A percentile compares a stretch with the other conserved stretches of the same genome.
These are phyloP conservation scores for Bugula neritina DNA, from an alignment of 2,888 invertebrate species.

Conservation along the genomic window DNA sequence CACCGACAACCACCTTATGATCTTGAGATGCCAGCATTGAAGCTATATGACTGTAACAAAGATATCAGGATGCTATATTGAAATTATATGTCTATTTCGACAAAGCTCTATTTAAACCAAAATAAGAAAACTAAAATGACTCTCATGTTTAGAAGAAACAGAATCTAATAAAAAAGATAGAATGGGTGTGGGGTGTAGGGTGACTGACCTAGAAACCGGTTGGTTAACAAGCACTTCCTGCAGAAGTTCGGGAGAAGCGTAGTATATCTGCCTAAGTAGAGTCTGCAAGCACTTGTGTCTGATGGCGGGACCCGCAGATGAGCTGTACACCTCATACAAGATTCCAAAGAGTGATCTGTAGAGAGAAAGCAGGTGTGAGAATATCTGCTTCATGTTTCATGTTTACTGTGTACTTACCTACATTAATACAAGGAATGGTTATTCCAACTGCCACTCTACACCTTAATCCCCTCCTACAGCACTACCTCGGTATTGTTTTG, in stretches of 20 bases:
- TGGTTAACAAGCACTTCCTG: conserved; percentile 59
- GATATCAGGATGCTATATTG: too few relatives aligned
- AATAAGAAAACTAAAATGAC: conserved; percentile 26
- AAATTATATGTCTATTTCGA: too few relatives aligned
- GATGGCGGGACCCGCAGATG: conserved; percentile 94
- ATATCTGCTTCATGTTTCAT: too few relatives aligned
- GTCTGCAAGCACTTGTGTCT: conserved; percentile 94
- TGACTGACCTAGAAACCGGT: conserved; percentile 53
- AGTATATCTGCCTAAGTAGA: conserved; percentile 90
- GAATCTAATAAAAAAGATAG: too few relatives aligned
- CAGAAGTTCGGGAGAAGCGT: conserved; percentile 79
- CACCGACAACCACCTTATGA: conserved; percentile 90
- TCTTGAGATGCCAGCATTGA: conserved; percentile 97
- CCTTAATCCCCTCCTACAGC: too few relatives aligned
- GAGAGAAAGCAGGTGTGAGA: not conserved
- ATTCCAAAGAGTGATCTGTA: conserved; percentile 79
- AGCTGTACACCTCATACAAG: conserved; percentile 95
- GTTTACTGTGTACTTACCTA: too few relatives aligned
- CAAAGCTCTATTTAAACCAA: too few relatives aligned
- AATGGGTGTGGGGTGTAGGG: too few relatives aligned
- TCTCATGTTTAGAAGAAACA: not conserved
- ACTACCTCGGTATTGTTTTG: too few relatives aligned
- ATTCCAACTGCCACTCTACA: too few relatives aligned
- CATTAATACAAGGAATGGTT: too few relatives aligned
- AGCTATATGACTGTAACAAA: conserved; percentile 81